Conservation (phyloP, 2,797 vertebrate species). For the Pipistrellus kuhlii region DNA sequence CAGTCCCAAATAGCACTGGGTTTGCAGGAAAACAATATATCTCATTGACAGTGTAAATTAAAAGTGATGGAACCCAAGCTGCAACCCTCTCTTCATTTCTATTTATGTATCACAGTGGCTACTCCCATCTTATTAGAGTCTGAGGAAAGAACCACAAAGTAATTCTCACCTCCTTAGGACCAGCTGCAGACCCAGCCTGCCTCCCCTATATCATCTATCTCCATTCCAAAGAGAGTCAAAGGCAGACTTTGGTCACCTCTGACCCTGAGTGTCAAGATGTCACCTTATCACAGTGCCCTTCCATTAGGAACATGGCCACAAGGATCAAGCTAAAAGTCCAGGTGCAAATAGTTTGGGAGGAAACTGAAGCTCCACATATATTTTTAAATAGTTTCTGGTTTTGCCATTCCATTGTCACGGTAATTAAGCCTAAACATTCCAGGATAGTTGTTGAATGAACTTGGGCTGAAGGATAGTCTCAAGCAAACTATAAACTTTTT, state of each 20-base stretch:
- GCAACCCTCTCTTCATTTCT: not conserved
- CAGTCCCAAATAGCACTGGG: not conserved
- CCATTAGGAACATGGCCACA: accelerated
- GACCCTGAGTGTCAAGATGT: not conserved
- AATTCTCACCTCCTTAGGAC: slow-evolving; percentile 46
- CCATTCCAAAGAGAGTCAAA: not conserved
- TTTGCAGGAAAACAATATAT: not conserved
- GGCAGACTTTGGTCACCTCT: not conserved
- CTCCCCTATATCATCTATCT: not conserved
- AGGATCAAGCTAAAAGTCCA: not conserved
- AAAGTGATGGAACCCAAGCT: not conserved
- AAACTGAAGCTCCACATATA: not conserved
- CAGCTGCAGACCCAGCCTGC: not conserved
- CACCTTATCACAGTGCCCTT: not conserved
- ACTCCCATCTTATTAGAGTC: slow-evolving; percentile 43
- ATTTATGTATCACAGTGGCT: slow-evolving; percentile 14
- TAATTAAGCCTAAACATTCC: not conserved
- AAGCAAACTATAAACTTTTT: not conserved
- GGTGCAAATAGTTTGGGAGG: not conserved
- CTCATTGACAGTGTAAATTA: not conserved
- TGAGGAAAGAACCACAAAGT: slow-evolving; percentile 48
- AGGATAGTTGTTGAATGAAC: not conserved
- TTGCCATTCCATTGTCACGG: accelerated
- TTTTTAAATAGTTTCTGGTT: not conserved
- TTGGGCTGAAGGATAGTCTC: not conserved